These are phyloP conservation scores for Orchestes rusci DNA, from an alignment of 2,888 invertebrate genomes.

Conservation along the genomic window DNA sequence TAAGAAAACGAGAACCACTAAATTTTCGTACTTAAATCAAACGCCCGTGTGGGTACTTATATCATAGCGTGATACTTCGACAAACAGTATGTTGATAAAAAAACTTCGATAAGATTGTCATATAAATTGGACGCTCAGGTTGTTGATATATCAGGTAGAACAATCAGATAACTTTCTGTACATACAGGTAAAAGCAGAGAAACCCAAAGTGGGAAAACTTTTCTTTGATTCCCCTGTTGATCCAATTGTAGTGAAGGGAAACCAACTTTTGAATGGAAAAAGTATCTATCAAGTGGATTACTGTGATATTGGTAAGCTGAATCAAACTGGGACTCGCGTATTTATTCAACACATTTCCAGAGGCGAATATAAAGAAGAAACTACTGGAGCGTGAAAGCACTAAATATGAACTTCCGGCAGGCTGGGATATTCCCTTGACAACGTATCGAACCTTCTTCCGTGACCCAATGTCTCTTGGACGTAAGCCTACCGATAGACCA, in stretches of 20 bases:
- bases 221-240: slow-evolving; percentile 29
- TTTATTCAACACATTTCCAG: too few relatives aligned
- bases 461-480: slow-evolving; percentile 23
- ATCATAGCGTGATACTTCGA: too few relatives aligned
- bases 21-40: too few relatives aligned
- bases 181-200: slow-evolving; percentile 25
- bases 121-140: too few relatives aligned
- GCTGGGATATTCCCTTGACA: slow-evolving; percentile 28
- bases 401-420: slow-evolving; percentile 26
- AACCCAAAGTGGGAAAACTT: slow-evolving; percentile 25
- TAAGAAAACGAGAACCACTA: too few relatives aligned
- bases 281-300: slow-evolving; percentile 31
- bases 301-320: slow-evolving; percentile 31
- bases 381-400: slow-evolving; percentile 16
- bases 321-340: too few relatives aligned
- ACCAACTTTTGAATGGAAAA: slow-evolving; percentile 26
- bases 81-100: too few relatives aligned
- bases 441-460: slow-evolving; percentile 29
- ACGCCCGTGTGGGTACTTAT: too few relatives aligned
- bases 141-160: too few relatives aligned
- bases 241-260: slow-evolving; percentile 24
- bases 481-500: slow-evolving; percentile 22
- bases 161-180: too few relatives aligned
- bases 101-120: too few relatives aligned
- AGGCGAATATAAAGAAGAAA: slow-evolving; percentile 26